Evolutionary conservation across 1,140 invertebrate species (phyloP).

Genomic region (Rhopalosiphum maidis): DNA sequence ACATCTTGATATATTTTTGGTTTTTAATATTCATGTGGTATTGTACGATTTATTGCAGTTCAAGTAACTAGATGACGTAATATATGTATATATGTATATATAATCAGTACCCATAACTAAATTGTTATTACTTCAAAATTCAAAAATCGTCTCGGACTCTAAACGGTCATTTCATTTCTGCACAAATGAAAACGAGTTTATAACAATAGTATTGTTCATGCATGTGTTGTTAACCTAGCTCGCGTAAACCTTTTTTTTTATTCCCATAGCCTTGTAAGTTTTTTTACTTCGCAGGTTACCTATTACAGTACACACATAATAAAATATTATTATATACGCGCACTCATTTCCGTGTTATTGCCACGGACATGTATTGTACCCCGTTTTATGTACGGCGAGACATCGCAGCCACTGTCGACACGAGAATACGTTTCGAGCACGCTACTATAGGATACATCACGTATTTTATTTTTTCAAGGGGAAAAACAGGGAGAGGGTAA

Average conservation of each 20-base stretch:
- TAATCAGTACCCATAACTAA: too few species aligned
- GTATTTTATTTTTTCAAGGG: neutral
- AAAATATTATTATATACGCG: neutral
- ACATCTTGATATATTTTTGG: neutral
- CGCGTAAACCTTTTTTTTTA: neutral
- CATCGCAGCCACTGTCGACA: neutral
- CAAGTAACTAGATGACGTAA: neutral
- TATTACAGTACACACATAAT: neutral
- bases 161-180: too few species aligned
- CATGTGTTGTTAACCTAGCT: too few species aligned
- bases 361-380: neutral
- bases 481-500: neutral
- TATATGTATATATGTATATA: neutral
- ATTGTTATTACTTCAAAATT: too few species aligned
- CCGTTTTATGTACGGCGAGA: neutral
- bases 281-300: neutral
- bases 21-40: neutral
- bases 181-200: too few species aligned
- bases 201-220: too few species aligned
- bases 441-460: neutral
- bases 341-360: neutral
- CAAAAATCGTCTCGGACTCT: too few species aligned
- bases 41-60: neutral
- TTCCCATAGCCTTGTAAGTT: neutral
- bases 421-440: neutral